These are phyloP conservation scores for Adelognathus sp. DNA, from an alignment of 2,888 invertebrate genomes.

Conservation along the genomic window DNA sequence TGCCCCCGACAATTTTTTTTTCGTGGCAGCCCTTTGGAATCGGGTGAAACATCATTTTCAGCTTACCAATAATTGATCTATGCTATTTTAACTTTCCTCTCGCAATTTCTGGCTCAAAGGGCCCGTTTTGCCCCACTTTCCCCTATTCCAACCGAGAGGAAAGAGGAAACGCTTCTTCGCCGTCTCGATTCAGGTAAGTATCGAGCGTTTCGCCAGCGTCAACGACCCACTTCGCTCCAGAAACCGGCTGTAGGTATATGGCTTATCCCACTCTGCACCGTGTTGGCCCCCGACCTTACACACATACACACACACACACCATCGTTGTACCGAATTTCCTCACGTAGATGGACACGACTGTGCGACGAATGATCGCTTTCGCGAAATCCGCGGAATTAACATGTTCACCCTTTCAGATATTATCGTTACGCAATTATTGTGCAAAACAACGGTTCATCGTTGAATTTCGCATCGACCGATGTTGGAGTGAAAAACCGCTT, in stretches of 20 bases:
- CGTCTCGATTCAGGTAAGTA: conserved; percentile 10
- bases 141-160: not conserved
- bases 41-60: too few relatives aligned
- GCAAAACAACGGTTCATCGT: not conserved
- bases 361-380: not conserved
- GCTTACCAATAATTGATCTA: too few relatives aligned
- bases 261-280: not conserved
- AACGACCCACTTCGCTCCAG: conserved; percentile 43
- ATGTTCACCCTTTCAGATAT: too few relatives aligned
- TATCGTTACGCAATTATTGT: conserved; percentile 8
- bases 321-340: conserved; percentile 7
- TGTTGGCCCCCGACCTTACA: not conserved
- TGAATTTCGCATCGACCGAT: conserved; percentile 14
- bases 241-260: conserved; percentile 25
- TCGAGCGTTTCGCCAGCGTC: conserved; percentile 27
- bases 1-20: too few relatives aligned
- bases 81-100: too few relatives aligned
- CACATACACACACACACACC: too few relatives aligned
- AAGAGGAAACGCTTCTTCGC: not conserved
- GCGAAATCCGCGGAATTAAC: not conserved
- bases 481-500: conserved; percentile 37
- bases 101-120: too few relatives aligned
- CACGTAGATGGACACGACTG: not conserved
- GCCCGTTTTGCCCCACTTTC: too few relatives aligned
- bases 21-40: too few relatives aligned